phyloP scores from a whole-genome alignment of 2,888 invertebrate species.

The Bhutanitis thaidina region DNA sequence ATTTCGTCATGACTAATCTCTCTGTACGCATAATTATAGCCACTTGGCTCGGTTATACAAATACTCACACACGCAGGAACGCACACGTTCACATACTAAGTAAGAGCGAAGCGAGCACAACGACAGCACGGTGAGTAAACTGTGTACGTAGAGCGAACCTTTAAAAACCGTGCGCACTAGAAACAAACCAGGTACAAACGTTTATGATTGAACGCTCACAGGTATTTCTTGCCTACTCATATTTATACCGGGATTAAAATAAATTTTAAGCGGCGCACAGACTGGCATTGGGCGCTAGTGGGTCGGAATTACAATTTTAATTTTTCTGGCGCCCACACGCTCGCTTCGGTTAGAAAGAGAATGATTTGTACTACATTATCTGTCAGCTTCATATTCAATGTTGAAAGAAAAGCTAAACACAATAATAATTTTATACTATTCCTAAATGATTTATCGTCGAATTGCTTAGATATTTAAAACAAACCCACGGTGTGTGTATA shows the following conservation, averaged over 20 bases:
- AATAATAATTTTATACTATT: slow-evolving; percentile 20
- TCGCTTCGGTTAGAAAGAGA: slow-evolving; percentile 1
- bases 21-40: no score
- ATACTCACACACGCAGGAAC: no score
- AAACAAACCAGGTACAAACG: slow-evolving; percentile 75
- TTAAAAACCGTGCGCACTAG: slow-evolving; percentile 58
- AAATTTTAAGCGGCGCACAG: slow-evolving; percentile 44
- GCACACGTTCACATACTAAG: slow-evolving; percentile 25
- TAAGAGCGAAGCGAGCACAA: slow-evolving; percentile 43
- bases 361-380: slow-evolving; percentile 21
- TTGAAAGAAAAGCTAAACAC: slow-evolving; percentile 19
- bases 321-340: slow-evolving; percentile 17
- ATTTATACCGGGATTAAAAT: slow-evolving; percentile 73
- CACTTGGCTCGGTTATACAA: no score
- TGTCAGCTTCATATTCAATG: slow-evolving; percentile 19
- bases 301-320: slow-evolving; percentile 14
- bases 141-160: slow-evolving; percentile 42
- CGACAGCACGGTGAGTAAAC: slow-evolving; percentile 47
- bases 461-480: slow-evolving; percentile 2
- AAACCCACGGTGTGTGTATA: neutral
- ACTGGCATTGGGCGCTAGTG: slow-evolving; percentile 16
- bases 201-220: slow-evolving; percentile 74
- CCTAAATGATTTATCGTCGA: slow-evolving; percentile 14
- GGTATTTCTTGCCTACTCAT: slow-evolving; percentile 65
- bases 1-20: no score